Evolutionary conservation across 1,140 invertebrate genomes (phyloP).

Genomic region (Pectinophora gossypiella): DNA sequence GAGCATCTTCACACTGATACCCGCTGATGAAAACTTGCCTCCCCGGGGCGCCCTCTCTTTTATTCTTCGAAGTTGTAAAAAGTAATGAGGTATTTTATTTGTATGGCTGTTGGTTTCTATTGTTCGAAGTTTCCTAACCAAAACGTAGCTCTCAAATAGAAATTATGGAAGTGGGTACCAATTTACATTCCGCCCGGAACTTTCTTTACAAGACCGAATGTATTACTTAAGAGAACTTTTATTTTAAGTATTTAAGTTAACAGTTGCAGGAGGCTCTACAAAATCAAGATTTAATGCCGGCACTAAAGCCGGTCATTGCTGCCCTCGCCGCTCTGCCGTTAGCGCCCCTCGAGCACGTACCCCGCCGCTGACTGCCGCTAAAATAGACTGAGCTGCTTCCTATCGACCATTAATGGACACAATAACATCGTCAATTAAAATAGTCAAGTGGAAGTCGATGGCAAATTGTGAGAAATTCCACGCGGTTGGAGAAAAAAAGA

Average conservation of each 20-base stretch:
- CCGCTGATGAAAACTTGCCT: slow-evolving; percentile 39
- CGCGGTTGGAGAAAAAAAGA: too few relatives aligned
- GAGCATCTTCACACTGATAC: slow-evolving; percentile 24
- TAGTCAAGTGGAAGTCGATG: too few relatives aligned
- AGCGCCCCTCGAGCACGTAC: too few relatives aligned
- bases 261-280: neutral
- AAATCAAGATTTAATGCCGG: too few relatives aligned
- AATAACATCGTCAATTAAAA: too few relatives aligned
- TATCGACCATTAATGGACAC: too few relatives aligned
- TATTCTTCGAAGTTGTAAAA: slow-evolving; percentile 52
- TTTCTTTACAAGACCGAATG: neutral
- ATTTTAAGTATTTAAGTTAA: too few relatives aligned
- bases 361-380: too few relatives aligned
- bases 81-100: slow-evolving; percentile 58
- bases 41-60: slow-evolving; percentile 33
- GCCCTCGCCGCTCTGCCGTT: too few relatives aligned
- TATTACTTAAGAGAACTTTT: neutral
- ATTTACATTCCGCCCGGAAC: neutral
- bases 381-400: too few relatives aligned
- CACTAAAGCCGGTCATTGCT: too few relatives aligned
- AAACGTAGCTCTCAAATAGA: slow-evolving; percentile 21
- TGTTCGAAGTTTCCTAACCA: slow-evolving; percentile 36
- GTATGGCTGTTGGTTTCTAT: slow-evolving; percentile 37
- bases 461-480: too few relatives aligned
- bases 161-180: slow-evolving; percentile 15